Conservation (phyloP, 2,888 invertebrate genomes). For the Polydrusus tereticollis region DNA sequence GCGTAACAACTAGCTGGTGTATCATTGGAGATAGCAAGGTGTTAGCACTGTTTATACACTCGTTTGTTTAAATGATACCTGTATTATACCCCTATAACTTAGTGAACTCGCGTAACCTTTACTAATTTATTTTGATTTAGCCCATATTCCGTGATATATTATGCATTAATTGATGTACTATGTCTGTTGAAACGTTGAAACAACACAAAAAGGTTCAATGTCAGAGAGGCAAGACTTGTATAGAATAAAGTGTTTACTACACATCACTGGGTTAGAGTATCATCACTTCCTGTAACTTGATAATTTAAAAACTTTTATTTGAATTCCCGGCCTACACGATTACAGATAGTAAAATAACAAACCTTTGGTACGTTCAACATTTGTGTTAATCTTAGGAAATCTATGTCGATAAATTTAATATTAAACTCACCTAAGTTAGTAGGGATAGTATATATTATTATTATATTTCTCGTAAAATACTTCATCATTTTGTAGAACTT, state of each 20-base stretch:
- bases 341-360: slow-evolving; percentile 21
- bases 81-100: slow-evolving; percentile 17
- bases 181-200: slow-evolving; percentile 18
- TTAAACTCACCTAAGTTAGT: no score
- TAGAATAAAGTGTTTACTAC: slow-evolving; percentile 38
- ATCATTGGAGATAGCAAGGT: slow-evolving; percentile 1
- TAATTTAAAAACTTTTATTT: slow-evolving; percentile 56
- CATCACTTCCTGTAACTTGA: slow-evolving; percentile 58
- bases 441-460: no score
- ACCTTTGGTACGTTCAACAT: background rate
- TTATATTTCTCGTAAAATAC: no score
- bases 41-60: slow-evolving; percentile 8
- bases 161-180: slow-evolving; percentile 11
- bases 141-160: slow-evolving; percentile 2
- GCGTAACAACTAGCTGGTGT: slow-evolving; percentile 1
- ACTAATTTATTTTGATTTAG: slow-evolving; percentile 4
- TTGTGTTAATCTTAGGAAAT: no score
- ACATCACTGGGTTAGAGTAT: slow-evolving; percentile 47
- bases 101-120: background rate
- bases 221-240: slow-evolving; percentile 37
- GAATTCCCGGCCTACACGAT: slow-evolving; percentile 36
- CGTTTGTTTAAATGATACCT: slow-evolving; percentile 12
- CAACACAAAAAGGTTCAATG: slow-evolving; percentile 35
- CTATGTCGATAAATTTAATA: no score
- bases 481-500: no score